These are phyloP conservation scores for Florisuga fusca DNA, from an alignment of 2,797 vertebrate species.

Conservation along the genomic window DNA sequence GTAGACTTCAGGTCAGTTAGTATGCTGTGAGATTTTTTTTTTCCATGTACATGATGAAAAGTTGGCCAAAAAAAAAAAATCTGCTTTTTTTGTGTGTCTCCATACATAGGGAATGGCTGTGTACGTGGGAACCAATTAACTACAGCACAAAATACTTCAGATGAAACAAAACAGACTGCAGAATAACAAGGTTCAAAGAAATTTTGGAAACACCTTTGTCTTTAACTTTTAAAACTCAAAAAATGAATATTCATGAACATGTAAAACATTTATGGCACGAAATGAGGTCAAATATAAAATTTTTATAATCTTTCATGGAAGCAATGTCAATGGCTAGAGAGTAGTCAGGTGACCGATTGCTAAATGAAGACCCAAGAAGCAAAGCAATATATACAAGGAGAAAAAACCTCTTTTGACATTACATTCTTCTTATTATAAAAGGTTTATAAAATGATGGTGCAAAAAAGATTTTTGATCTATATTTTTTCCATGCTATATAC, in stretches of 20 bases:
- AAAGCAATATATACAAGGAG: not conserved
- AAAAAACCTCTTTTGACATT: not conserved
- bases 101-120: not conserved
- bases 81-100: not conserved
- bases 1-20: not conserved
- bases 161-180: not conserved
- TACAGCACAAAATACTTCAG: not conserved
- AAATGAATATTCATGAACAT: slow-evolving; percentile 27
- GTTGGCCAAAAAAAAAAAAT: not conserved
- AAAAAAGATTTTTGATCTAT: not conserved
- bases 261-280: not conserved
- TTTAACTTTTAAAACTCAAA: slow-evolving; percentile 33
- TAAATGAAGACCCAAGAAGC: not conserved
- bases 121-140: not conserved
- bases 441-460: not conserved
- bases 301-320: not conserved
- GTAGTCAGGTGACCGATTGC: not conserved
- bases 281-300: not conserved
- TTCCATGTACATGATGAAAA: not conserved
- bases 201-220: not conserved
- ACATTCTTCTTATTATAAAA: not conserved
- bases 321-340: not conserved
- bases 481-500: not conserved
- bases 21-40: not conserved
- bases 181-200: slow-evolving; percentile 5